phyloP scores from a whole-genome alignment of 2,113 vertebrate genomes.

The Tapirus terrestris region DNA sequence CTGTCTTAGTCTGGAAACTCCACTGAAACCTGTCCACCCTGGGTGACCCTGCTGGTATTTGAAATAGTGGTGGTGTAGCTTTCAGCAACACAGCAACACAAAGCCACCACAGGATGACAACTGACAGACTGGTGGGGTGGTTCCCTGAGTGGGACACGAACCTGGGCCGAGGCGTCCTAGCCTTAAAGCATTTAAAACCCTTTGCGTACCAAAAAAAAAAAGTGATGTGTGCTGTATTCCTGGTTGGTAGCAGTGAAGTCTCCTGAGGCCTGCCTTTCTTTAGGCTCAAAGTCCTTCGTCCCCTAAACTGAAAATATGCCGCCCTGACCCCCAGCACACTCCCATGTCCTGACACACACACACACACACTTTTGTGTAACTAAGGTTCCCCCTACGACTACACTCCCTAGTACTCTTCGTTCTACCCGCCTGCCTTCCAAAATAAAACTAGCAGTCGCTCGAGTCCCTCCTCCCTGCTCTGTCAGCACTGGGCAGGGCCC shows the following conservation, averaged over 20 bases:
- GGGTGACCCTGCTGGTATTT: no score
- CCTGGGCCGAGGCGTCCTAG: no score
- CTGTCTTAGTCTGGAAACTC: no score
- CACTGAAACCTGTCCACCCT: no score
- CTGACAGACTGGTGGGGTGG: no score
- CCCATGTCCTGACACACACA: background rate
- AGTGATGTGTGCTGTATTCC: background rate
- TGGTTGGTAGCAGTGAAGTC: background rate
- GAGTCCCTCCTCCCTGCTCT: background rate
- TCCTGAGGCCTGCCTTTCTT: background rate
- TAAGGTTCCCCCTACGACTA: background rate
- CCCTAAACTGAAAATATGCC: background rate
- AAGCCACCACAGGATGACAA: no score
- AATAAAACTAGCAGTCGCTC: background rate
- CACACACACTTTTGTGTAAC: background rate
- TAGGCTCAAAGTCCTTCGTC: background rate
- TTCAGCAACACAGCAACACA: no score
- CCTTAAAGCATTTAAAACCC: conserved; percentile 93
- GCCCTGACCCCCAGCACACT: background rate
- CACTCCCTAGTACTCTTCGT: background rate
- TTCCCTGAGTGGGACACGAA: no score
- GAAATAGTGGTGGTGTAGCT: no score
- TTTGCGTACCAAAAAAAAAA: conserved; percentile 87
- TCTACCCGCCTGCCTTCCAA: background rate
- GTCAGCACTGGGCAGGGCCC: background rate